These are phyloP conservation scores for Antechinus flavipes DNA, from an alignment of 2,113 vertebrate species.

Conservation along the genomic window DNA sequence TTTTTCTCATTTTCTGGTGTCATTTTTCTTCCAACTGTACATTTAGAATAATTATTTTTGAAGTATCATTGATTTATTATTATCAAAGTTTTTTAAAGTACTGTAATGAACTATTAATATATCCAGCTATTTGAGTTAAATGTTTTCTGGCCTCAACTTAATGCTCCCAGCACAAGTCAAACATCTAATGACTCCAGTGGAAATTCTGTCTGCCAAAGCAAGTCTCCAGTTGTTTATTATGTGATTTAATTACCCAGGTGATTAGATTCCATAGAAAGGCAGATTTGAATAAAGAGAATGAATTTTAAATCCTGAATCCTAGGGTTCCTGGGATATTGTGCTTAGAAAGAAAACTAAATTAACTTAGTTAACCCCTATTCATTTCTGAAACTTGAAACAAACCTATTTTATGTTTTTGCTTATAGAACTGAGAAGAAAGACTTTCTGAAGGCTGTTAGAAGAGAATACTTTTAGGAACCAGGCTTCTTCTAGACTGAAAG, in stretches of 20 bases:
- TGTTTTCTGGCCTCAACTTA: conserved; percentile 45
- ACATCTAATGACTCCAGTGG: conserved; percentile 15
- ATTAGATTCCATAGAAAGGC: conserved; percentile 18
- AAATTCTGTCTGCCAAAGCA: conserved; percentile 43
- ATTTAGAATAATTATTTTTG: conserved; percentile 13
- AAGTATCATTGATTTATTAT: conserved; percentile 3
- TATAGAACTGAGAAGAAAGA: conserved; percentile 64
- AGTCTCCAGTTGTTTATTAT: conserved; percentile 48
- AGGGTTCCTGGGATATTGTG: not conserved
- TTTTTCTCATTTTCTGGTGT: conserved; percentile 25
- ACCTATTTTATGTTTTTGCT: conserved; percentile 68
- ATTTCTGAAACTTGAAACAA: conserved; percentile 58
- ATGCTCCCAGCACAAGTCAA: conserved; percentile 22
- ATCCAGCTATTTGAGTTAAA: not conserved
- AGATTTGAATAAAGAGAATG: conserved; percentile 50
- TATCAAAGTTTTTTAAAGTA: not conserved
- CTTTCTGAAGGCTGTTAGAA: conserved; percentile 66
- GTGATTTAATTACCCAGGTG: conserved; percentile 43
- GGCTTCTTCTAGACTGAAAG: conserved; percentile 63
- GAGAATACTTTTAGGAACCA: conserved; percentile 56
- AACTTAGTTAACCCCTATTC: not conserved
- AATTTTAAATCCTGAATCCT: conserved; percentile 32
- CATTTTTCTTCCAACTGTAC: not conserved
- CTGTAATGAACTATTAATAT: not conserved
- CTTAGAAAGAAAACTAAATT: conserved; percentile 38